These are phyloP conservation scores for Tauraco erythrolophus DNA, from an alignment of 2,113 vertebrate genomes.

Conservation along the genomic window DNA sequence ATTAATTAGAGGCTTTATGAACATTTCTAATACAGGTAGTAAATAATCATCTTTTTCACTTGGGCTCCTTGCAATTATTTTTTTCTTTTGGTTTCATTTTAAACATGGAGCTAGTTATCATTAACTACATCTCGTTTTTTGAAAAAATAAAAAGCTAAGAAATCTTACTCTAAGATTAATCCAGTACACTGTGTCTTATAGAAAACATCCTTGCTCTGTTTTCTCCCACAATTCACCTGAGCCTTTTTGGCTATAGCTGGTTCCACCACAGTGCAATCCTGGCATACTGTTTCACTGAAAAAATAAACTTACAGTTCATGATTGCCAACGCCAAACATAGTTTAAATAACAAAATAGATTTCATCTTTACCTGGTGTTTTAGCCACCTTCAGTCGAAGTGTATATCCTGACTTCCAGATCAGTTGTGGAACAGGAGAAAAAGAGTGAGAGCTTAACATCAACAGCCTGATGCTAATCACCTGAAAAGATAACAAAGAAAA, in stretches of 20 bases:
- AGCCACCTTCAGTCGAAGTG: not conserved
- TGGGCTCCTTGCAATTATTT: rapidly evolving
- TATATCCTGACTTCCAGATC: not conserved
- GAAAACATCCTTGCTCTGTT: not conserved
- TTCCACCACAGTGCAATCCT: rapidly evolving
- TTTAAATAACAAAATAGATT: not conserved
- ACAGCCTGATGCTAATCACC: not conserved
- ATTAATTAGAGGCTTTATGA: not conserved
- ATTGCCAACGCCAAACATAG: not conserved
- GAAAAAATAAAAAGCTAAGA: not conserved
- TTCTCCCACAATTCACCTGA: not conserved
- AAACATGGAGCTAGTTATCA: not conserved
- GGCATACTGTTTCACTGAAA: not conserved
- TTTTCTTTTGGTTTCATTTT: not conserved
- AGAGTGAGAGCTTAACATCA: not conserved
- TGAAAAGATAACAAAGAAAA: not conserved
- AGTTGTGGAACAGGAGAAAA: not conserved
- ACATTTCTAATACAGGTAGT: not conserved
- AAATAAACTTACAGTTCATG: not conserved
- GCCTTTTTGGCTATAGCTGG: not conserved
- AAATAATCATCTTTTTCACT: not conserved
- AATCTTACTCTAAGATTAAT: not conserved
- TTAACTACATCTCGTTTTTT: not conserved
- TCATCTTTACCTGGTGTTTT: not conserved
- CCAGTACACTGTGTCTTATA: not conserved